phyloP scores from a whole-genome alignment of 2,113 vertebrate species.

The Synchiropus splendidus region DNA sequence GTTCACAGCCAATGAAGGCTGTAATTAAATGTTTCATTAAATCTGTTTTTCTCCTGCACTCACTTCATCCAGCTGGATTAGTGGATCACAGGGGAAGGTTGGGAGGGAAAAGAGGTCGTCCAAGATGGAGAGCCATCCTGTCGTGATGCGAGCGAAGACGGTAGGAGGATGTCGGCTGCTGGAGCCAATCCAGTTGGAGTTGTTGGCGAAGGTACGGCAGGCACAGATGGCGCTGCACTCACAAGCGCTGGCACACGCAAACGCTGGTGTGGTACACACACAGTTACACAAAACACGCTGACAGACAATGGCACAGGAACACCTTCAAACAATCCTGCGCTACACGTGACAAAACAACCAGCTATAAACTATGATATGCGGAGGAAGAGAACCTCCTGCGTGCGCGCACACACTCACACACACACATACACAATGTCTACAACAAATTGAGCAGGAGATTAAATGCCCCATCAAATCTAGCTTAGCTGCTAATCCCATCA shows the following conservation, averaged over 20 bases:
- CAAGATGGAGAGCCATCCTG: too few species aligned
- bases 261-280: too few species aligned
- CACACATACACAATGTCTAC: slow-evolving; percentile 5
- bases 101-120: too few species aligned
- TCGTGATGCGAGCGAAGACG: slow-evolving; percentile 29
- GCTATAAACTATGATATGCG: too few species aligned
- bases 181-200: slow-evolving; percentile 27
- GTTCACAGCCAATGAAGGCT: too few species aligned
- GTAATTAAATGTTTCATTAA: too few species aligned
- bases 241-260: too few species aligned
- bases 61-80: too few species aligned
- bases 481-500: slow-evolving; percentile 32
- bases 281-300: slow-evolving; percentile 9
- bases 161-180: slow-evolving; percentile 37
- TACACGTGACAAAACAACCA: slow-evolving; percentile 12
- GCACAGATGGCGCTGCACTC: slow-evolving; percentile 56
- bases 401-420: slow-evolving; percentile 8
- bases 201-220: slow-evolving; percentile 42
- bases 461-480: slow-evolving; percentile 41
- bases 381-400: too few species aligned
- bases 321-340: slow-evolving; percentile 6
- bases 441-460: slow-evolving; percentile 35
- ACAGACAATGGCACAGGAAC: slow-evolving; percentile 12
- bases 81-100: too few species aligned
- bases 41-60: too few species aligned